Base-by-base conservation (phyloP, 2,888 invertebrate genomes). In the Clivina fossor region DNA sequence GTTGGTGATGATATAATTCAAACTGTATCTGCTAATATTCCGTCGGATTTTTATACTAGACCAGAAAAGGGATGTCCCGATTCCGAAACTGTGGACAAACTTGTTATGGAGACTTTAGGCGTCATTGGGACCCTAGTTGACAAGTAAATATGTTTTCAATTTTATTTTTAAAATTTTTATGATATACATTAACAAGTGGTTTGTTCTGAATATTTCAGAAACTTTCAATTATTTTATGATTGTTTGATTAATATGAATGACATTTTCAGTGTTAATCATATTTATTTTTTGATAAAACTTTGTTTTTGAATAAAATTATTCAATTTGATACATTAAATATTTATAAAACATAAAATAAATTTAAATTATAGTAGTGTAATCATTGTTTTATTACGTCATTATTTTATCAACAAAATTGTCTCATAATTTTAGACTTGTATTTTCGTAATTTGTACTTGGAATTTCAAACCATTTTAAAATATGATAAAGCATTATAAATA, bases 101-200 rank as follows among this genome's bases (percentile, higher is more conserved):
- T 93, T 43, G 88, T 94, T 15, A 74, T 89, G 47, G 89, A 93
- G 69, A 90, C 91, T 11, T 75, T 93, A 19, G 80, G 82, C 48
- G 80, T 90, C 28, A 90, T 93, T 59, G 83, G 90, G 55, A 85
- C 88, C 3, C 81, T 92, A 57, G 89, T 92, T 55, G 91, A 93
- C 73, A 91, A 89, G 88, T 89, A 77, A 77, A 85, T 78, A 63
- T 35, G 35, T 19, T 19, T 47, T 49, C 30, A 33, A 32, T 35
- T 41, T 15, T 13, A 49, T 56, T 30, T 53, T 32, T 47, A 28
- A 26, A 47, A 40, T 33, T 26, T 18, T 28, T 16, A 47, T 60
- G 56, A 43, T 53, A 48, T 33, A 38, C 18, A 41, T 18, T 15
- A 19, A 32, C 38, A 37, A 8, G 33, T 13, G 13, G 5, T 33